These are phyloP conservation scores for Sminthopsis crassicaudata DNA, from an alignment of 2,113 vertebrate species.

Conservation along the genomic window DNA sequence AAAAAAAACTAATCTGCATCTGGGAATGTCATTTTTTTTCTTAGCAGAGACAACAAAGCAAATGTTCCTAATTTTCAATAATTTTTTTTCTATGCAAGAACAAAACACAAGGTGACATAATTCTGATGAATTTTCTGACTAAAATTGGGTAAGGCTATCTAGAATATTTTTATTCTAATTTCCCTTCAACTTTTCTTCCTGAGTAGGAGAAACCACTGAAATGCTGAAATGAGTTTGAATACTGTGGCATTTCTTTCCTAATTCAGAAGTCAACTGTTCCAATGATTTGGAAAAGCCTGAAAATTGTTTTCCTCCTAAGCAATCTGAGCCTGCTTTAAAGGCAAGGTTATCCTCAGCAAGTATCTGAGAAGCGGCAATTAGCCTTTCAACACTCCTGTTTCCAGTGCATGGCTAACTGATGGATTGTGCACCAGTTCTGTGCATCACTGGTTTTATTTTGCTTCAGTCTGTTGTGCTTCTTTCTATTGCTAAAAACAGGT, in stretches of 20 bases:
- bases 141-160: conserved; percentile 1
- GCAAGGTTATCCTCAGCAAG: conserved; percentile 38
- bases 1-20: conserved; percentile 4
- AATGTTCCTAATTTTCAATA: conserved; percentile 27
- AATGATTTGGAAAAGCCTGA: conserved; percentile 35
- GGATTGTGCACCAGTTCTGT: conserved; percentile 14
- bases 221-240: conserved; percentile 33
- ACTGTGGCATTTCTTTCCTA: conserved; percentile 14
- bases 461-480: conserved; percentile 25
- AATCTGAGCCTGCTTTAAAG: conserved; percentile 38
- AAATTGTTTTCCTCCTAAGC: conserved; percentile 28
- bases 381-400: conserved; percentile 28
- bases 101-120: conserved; percentile 9
- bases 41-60: neutral
- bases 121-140: neutral
- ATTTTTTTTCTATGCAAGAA: conserved; percentile 25
- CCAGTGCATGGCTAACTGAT: neutral
- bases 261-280: conserved; percentile 46
- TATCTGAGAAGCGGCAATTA: conserved; percentile 38
- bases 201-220: conserved; percentile 14
- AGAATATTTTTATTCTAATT: neutral
- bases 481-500: conserved; percentile 22
- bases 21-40: neutral
- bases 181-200: conserved; percentile 29
- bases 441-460: conserved; percentile 35